Percentiles rank a stretch among this genome's conserved stretches.
phyloP scores from a whole-genome alignment of 1,140 invertebrate genomes.

The Eupristina koningsbergeri region DNA sequence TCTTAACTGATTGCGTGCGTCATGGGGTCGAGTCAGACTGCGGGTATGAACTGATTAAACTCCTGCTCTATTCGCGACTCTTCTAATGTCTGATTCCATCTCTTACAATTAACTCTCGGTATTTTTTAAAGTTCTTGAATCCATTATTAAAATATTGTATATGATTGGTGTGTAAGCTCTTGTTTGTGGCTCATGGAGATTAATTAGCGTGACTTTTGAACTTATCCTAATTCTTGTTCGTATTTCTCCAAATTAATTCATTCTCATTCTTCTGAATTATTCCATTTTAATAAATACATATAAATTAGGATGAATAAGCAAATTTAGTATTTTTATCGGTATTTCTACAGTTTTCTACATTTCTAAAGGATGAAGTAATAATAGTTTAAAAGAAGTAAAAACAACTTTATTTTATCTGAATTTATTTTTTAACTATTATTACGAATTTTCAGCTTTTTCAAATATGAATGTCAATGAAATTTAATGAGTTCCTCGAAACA shows the following conservation, averaged over 20 bases:
- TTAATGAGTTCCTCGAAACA: too few relatives aligned
- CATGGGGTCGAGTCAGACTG: neutral
- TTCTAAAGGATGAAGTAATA: too few relatives aligned
- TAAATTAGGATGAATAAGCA: neutral
- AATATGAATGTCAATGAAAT: too few relatives aligned
- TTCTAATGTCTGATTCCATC: neutral
- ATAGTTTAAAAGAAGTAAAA: too few relatives aligned
- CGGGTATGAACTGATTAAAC: neutral
- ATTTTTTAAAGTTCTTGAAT: neutral
- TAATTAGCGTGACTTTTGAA: too few relatives aligned
- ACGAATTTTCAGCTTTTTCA: too few relatives aligned
- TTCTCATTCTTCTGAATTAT: neutral
- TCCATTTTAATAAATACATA: neutral
- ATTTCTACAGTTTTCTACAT: too few relatives aligned
- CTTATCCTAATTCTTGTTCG: too few relatives aligned
- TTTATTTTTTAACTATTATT: too few relatives aligned
- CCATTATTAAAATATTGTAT: neutral
- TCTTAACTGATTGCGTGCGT: slow-evolving; percentile 22
- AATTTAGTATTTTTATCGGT: too few relatives aligned
- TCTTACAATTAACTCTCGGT: neutral
- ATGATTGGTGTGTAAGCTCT: neutral
- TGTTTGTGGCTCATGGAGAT: neutral
- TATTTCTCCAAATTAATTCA: neutral
- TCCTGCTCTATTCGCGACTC: neutral
- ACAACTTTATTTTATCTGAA: too few relatives aligned